Evolutionary conservation across 1,140 invertebrate genomes (phyloP), one percentile per base, ranked within the genome.

Genomic region (Cyclargus thomasi): DNA sequence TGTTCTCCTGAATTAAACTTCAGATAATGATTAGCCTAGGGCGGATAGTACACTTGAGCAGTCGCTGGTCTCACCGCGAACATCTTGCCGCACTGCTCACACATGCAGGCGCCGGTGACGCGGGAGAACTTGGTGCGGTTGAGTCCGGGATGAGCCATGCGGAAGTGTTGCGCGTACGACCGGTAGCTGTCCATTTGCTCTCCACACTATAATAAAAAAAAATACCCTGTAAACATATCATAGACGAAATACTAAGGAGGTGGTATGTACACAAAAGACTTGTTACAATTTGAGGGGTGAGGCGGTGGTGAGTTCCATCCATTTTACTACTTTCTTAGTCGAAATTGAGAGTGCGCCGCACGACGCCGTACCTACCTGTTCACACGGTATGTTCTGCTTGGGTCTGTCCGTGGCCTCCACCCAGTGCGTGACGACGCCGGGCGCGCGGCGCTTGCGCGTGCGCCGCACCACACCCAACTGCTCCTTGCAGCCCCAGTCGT

Each of bases 71-170:
- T 65, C 47, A 65, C 65, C 65, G 53, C 20, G 65, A 59, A 67
- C 53, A 67, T 67, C 16, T 67, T 67, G 47, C 65, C 65, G 53
- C 65, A 67, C 6, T 57, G 16, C 14, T 67, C 65, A 18, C 65
- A 67, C 65, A 67, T 67, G 29, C 29, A 36, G n/a, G 53, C 6
- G 21, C n/a, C 23, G 0, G 47, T 23, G 1, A 14, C 18, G 11
- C 21, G 59, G 21, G 18, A 35, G 55, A 55, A 67, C 29, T 67
- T 67, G 11, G 65, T 67, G 11, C 65, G 65, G 57, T 67, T 67
- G 53, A 55, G 65, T 18, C 57, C 65, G n/a, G 53, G 65, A 29
- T 67, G 65, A n/a, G 35, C 35, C 8, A 29, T 29, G 23, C 29
- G 53, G 65, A 67, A 57, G 18, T 67, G 65, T 8, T 53, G 35